Base-by-base conservation (phyloP, 2,888 invertebrate species). In the Volucella bombylans region DNA sequence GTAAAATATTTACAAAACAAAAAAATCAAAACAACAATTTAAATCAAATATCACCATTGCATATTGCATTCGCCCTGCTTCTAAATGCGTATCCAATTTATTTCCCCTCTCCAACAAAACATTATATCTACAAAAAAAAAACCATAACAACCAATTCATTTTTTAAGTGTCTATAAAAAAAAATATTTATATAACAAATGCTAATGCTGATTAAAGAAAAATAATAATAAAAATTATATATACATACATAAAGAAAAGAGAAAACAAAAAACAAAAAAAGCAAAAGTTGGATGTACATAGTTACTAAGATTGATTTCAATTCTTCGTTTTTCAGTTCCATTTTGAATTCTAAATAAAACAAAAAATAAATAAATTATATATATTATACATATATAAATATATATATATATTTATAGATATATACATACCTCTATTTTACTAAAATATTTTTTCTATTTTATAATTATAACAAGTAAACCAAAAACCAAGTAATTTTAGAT, bases 361-460 rank as follows among this genome's bases (percentile, higher is more conserved):
- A 80, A 76, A 65, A 61, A 71, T 49, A 38, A 61, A 72, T 31
- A 38, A 49, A 67, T 52, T 76, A 76, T 52, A 76, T 59, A 76
- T n/a, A n/a, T 18, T 67, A 50, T 62, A 77, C 49, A 79, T 72
- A 85, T 76, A 85, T 62, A 65, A 41, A 78, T 15, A 78, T 55
- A 82, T 78, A 76, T 71, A 78, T 81, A 85, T 85, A 85, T 85
- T 77, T 85, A 85, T 85, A 85, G 81, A 85, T 85, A 81, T 85
- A 85, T 81, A 85, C 81, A 85, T 85, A 85, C 74, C 68, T 85
- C 85, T 85, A 85, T 85, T 85, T 85, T 85, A 85, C 81, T 85
- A 85, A 85, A 81, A 81, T 85, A 85, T 85, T 85, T 85, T 85
- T 85, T 85, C 85, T 85, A 85, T 85, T 85, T 85, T 85, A 80